Conservation (phyloP, 2,797 vertebrate species). For the Chromis chromis region DNA sequence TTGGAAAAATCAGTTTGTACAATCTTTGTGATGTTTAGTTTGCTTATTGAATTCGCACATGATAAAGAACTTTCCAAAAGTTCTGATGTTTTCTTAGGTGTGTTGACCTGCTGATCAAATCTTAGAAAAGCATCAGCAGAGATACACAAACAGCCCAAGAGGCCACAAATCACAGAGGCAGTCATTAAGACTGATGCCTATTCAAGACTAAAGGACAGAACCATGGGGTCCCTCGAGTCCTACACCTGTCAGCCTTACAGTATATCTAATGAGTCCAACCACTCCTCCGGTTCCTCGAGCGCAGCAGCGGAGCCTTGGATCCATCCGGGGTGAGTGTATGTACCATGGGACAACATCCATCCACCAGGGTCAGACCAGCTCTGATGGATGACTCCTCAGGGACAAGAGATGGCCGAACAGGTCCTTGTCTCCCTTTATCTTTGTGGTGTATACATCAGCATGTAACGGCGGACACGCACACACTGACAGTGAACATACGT, state of each 20-base stretch:
- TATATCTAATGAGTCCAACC: conserved; percentile 61
- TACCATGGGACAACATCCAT: conserved; percentile 52
- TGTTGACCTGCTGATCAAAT: conserved; percentile 7
- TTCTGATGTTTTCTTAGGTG: background rate
- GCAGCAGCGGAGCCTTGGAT: conserved; percentile 54
- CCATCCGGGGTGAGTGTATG: conserved; percentile 45
- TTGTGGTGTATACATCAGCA: conserved; percentile 33
- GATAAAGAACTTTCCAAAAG: background rate
- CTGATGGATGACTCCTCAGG: conserved; percentile 75
- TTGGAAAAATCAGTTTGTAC: too few species aligned
- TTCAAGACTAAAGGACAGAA: conserved; percentile 49
- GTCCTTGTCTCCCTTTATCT: conserved; percentile 55
- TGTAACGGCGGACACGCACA: conserved; percentile 38
- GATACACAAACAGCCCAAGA: conserved; percentile 24
- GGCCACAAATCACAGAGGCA: conserved; percentile 26
- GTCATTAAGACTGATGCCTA: conserved; percentile 40
- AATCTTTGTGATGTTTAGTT: background rate
- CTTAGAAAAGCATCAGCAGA: conserved; percentile 10
- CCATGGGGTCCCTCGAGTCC: conserved; percentile 31
- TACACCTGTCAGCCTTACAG: conserved; percentile 53
- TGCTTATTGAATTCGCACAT: background rate
- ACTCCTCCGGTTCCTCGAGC: conserved; percentile 43
- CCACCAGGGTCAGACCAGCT: conserved; percentile 71
- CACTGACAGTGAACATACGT: conserved; percentile 44
- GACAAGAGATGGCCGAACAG: conserved; percentile 43